Evolutionary conservation across 2,888 invertebrate species (phyloP).

Genomic region (Melinaea marsaeus): DNA sequence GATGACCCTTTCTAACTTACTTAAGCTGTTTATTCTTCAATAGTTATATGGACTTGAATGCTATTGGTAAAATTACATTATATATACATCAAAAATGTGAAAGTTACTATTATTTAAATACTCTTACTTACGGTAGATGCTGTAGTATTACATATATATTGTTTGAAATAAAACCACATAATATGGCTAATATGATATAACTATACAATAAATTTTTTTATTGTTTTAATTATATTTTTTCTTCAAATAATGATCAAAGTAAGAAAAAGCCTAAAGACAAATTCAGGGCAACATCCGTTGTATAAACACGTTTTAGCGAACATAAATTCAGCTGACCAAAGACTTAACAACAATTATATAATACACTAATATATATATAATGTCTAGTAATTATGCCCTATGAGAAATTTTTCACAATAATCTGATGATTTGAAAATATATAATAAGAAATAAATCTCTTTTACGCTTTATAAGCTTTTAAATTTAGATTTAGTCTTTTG

Average conservation of each 20-base stretch:
- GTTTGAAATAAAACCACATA: no score
- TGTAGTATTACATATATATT: no score
- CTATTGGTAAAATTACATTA: neutral
- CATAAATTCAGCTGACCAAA: conserved; percentile 28
- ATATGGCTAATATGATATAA: neutral
- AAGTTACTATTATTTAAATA: no score
- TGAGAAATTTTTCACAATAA: no score
- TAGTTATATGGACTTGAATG: neutral
- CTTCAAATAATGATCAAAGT: conserved; percentile 2
- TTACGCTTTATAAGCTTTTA: no score
- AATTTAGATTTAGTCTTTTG: no score
- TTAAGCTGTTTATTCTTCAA: neutral
- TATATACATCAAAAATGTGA: no score
- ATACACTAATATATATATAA: neutral
- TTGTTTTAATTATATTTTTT: neutral
- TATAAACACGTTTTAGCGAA: conserved; percentile 34
- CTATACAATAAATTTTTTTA: neutral
- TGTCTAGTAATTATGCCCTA: no score
- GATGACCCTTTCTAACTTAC: conserved; percentile 13
- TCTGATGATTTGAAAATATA: no score
- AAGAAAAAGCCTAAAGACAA: conserved; percentile 28
- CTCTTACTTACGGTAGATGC: no score
- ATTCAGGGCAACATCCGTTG: conserved; percentile 38
- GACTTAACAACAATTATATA: conserved; percentile 12
- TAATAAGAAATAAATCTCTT: no score